Evolutionary conservation across 2,888 invertebrate genomes (phyloP).

Genomic region (Sesia bembeciformis): DNA sequence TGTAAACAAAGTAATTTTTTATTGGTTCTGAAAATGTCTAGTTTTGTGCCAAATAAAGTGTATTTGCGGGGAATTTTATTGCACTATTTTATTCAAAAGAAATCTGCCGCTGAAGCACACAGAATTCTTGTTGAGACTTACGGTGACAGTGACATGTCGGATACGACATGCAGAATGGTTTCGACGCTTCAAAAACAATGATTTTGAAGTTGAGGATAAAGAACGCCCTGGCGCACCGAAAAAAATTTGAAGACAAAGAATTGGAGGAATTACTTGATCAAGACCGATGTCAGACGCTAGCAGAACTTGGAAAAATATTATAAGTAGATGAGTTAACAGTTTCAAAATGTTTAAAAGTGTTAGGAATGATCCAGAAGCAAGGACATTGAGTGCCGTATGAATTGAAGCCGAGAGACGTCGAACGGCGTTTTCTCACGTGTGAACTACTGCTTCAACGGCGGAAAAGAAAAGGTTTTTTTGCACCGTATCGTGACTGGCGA

Average conservation of each 20-base stretch:
- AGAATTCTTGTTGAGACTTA: too few species aligned
- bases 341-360: constrained; percentile 1
- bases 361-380: constrained; percentile 1
- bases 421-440: too few species aligned
- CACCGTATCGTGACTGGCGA: neutral
- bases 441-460: neutral
- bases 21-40: too few species aligned
- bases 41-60: too few species aligned
- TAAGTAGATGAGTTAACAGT: constrained; percentile 1
- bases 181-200: constrained; percentile 1
- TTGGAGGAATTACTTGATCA: neutral
- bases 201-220: neutral
- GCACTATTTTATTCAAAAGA: too few species aligned
- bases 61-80: too few species aligned
- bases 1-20: too few species aligned
- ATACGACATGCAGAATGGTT: neutral
- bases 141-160: neutral
- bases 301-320: constrained; percentile 1
- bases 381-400: neutral
- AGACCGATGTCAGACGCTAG: constrained; percentile 2
- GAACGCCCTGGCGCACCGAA: neutral
- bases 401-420: neutral
- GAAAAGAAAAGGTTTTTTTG: neutral
- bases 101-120: too few species aligned
- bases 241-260: constrained; percentile 1